phyloP scores from a whole-genome alignment of 2,113 vertebrate genomes.

The Nothocercus julius region DNA sequence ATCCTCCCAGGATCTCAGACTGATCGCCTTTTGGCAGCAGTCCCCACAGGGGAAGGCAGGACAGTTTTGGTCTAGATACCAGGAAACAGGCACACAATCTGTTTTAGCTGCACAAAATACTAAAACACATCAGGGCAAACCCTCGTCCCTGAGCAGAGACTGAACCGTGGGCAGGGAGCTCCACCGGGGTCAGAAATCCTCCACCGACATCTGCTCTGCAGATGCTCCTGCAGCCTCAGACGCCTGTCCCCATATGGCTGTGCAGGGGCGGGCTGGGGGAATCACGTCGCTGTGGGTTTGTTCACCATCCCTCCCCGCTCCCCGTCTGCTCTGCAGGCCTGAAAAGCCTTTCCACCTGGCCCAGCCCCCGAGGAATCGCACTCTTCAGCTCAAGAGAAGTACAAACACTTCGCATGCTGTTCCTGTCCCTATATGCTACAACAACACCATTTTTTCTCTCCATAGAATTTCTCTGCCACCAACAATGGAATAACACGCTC shows the following conservation, averaged over 20 bases:
- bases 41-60: slow-evolving; percentile 4
- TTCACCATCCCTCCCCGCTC: not conserved
- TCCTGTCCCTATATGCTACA: not conserved
- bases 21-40: slow-evolving; percentile 3
- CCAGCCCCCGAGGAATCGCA: not conserved
- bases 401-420: not conserved
- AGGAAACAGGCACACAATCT: not conserved
- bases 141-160: not conserved
- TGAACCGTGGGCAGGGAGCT: slow-evolving; percentile 12
- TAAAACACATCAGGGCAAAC: not conserved
- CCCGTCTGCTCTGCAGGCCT: not conserved
- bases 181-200: slow-evolving; percentile 12
- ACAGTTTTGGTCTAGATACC: not conserved
- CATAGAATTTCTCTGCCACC: not conserved
- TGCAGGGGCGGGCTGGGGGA: not conserved
- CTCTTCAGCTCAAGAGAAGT: not conserved
- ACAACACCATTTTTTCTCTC: not conserved
- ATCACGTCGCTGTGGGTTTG: not conserved
- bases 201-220: slow-evolving; percentile 49
- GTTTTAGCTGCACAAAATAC: not conserved
- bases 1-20: not conserved
- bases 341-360: slow-evolving; percentile 14
- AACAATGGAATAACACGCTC: not conserved
- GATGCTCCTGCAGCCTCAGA: slow-evolving; percentile 3
- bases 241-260: not conserved